Evolutionary conservation across 2,797 vertebrate genomes (phyloP).

Genomic region (Peromyscus eremicus): DNA sequence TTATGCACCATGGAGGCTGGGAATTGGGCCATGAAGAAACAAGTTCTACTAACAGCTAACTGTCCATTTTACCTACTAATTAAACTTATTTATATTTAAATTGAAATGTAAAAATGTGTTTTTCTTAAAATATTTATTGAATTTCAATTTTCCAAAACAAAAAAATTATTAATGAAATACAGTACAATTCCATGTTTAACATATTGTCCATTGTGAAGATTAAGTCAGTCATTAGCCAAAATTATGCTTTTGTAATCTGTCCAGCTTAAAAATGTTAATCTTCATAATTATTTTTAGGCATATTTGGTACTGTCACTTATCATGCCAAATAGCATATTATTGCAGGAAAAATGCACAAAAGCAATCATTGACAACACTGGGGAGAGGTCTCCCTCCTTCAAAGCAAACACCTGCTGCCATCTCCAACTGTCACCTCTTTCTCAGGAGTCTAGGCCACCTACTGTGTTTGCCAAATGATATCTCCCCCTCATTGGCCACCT

Average conservation of each 20-base stretch:
- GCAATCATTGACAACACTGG: constrained; percentile 43
- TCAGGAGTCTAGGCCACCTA: constrained; percentile 47
- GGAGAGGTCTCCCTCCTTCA: constrained; percentile 26
- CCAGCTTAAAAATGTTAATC: neutral
- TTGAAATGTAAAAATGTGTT: neutral
- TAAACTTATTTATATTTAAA: neutral
- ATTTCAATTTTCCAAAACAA: neutral
- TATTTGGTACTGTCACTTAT: constrained; percentile 35
- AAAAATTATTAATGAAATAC: neutral
- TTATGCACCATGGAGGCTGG: neutral
- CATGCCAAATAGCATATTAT: constrained; percentile 56
- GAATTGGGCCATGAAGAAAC: constrained; percentile 26
- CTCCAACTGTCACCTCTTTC: constrained; percentile 61
- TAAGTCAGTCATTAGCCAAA: neutral
- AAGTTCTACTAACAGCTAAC: neutral
- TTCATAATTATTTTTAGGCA: constrained; percentile 59
- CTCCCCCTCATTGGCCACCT: constrained; percentile 36
- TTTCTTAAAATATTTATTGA: neutral
- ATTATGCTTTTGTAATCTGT: constrained; percentile 10
- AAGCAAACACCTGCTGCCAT: constrained; percentile 62
- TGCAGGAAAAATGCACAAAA: constrained; percentile 28
- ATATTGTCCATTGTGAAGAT: constrained; percentile 6
- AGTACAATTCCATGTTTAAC: neutral
- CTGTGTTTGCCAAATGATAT: constrained; percentile 58
- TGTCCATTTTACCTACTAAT: neutral